Evolutionary conservation across 2,113 vertebrate species (phyloP), one percentile per base, ranked within the genome.

Genomic region (Ictidomys tridecemlineatus): DNA sequence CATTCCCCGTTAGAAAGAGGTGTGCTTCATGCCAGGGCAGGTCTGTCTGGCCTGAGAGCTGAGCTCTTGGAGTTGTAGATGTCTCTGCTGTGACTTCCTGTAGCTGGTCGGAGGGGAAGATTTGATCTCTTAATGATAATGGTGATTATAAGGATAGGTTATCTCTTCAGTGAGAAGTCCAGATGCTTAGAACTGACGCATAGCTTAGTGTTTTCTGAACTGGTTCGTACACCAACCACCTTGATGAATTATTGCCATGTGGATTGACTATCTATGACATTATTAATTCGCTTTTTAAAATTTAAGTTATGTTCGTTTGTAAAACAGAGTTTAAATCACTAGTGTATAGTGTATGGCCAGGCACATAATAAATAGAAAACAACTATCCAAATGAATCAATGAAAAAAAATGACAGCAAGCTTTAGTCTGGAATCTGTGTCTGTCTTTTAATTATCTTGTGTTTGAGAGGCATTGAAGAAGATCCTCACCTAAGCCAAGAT

Each of bases 291-390:
- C 51, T 63, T 28, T 83, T 86, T 48, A 65, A 51, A 6, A n/a
- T 30, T 72, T 39, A 51, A 70, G 42, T 45, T 32, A 53, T 11
- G 11, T 56, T 65, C 18, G 30, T 74, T 84, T 89, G 74, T 86
- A 78, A 93, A 96, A 77, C 3, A 20, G 95, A 56, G 85, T 78
- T 70, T 90, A 48, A 89, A 65, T 83, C 78, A 42, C 3, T 28
- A 45, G 10, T 51, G 2, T 51, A 14, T 34, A 24, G 45, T 80
- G 9, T 28, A 6, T 32, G 51, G 65, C 48, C 58, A 72, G 80
- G 70, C 1, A 0, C 13, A 8, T 11, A 42, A 14, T 69, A 51
- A 91, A 30, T 80, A 58, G 61, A 93, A 45, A 51, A 37, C 6
- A 34, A n/a, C 5, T 18, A 14, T 92, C 76, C 83, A 83, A 77